Evolutionary conservation across 2,113 vertebrate species (phyloP).

Genomic region (Chroicocephalus ridibundus): DNA sequence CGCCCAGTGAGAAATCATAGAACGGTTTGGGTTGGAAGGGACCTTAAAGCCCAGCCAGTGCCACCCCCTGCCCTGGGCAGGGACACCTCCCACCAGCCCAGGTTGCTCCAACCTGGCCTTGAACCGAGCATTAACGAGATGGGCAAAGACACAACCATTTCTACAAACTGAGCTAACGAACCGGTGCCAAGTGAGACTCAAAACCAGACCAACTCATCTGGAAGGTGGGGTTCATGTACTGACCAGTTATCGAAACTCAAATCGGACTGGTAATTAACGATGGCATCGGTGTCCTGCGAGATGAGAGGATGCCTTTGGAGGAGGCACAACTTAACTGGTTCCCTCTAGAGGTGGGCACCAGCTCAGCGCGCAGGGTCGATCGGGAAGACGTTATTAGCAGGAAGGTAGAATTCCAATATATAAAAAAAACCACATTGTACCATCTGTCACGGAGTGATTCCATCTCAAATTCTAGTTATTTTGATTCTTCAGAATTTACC

Average conservation of each 20-base stretch:
- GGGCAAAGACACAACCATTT: neutral
- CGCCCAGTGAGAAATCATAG: neutral
- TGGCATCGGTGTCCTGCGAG: neutral
- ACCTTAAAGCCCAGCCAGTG: too few species aligned
- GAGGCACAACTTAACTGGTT: neutral
- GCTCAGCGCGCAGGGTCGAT: neutral
- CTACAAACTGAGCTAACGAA: fast-evolving
- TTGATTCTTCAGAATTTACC: neutral
- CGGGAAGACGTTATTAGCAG: neutral
- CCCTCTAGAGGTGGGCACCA: neutral
- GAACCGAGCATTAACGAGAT: neutral
- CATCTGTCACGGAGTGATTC: neutral
- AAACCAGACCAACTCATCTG: neutral
- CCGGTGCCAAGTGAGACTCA: neutral
- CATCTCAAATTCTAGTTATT: neutral
- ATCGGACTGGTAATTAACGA: neutral
- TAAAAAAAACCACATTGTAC: neutral
- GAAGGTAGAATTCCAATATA: neutral
- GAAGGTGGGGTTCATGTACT: neutral
- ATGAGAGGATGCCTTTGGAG: neutral
- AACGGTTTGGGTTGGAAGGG: too few species aligned
- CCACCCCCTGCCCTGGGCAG: too few species aligned
- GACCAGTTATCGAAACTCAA: neutral
- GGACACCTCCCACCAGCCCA: too few species aligned
- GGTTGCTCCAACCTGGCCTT: too few species aligned